Percentiles rank a stretch among this genome's conserved stretches.
Evolutionary conservation across 2,797 vertebrate species (phyloP).

Genomic region (Lacerta viridis): DNA sequence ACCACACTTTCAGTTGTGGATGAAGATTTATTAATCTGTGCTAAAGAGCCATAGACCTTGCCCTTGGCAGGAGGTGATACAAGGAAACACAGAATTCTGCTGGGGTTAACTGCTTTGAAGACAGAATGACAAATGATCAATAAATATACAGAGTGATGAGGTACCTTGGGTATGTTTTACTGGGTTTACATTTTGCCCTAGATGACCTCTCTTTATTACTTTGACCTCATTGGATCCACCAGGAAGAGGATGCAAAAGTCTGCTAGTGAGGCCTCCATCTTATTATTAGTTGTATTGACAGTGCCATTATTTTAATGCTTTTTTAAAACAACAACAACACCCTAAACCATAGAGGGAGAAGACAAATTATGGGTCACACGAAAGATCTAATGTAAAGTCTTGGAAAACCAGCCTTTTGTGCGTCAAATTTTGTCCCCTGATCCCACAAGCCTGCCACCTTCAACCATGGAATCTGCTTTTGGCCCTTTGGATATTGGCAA

Average conservation of each 20-base stretch:
- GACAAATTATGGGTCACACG: not conserved
- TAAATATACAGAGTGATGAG: slow-evolving; percentile 26
- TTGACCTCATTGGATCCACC: slow-evolving; percentile 7
- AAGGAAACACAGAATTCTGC: slow-evolving; percentile 45
- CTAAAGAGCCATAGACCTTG: slow-evolving; percentile 57
- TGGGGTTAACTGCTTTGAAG: slow-evolving; percentile 60
- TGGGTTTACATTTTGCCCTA: slow-evolving; percentile 45
- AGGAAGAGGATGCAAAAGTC: not conserved
- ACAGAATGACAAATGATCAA: slow-evolving; percentile 54
- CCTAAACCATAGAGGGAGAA: not conserved
- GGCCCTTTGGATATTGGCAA: too few species aligned
- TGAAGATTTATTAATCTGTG: slow-evolving; percentile 72
- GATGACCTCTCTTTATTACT: slow-evolving; percentile 8
- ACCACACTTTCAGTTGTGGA: slow-evolving; percentile 64
- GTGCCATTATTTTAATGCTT: not conserved
- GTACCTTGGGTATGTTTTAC: slow-evolving; percentile 11
- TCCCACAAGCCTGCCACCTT: not conserved
- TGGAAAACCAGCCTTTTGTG: not conserved
- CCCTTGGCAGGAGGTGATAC: slow-evolving; percentile 61
- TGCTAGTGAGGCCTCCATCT: not conserved
- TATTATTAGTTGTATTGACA: not conserved
- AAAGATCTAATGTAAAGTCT: not conserved
- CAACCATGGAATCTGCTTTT: too few species aligned
- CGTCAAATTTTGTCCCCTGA: not conserved
- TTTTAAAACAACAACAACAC: not conserved